Evolutionary conservation across 1,140 invertebrate species (phyloP), one percentile per base, ranked within the genome.

Genomic region (Heterodera schachtii): DNA sequence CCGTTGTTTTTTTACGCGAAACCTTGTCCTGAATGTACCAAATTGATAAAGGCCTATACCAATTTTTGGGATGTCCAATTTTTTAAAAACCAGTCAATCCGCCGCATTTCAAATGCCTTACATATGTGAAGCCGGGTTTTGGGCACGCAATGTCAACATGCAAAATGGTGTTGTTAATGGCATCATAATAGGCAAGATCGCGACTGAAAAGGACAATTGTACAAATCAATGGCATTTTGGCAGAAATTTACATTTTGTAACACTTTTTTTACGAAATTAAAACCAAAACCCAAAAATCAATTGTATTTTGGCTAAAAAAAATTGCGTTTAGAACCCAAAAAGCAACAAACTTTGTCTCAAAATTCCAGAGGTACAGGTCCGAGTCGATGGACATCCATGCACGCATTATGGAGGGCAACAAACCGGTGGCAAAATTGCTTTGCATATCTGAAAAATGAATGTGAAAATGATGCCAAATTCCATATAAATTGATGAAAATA

Each of bases 321-420:
- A n/a, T n/a, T n/a, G n/a, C n/a, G n/a, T n/a, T n/a, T n/a, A 31
- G 31, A 43, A 81, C 57, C 11, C 13, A 81, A 41, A 57, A 66
- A 31, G 7, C 83, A 86, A 87, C 76, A 46, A 90, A 93, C 93
- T 93, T 94, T 92, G 95, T 93, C 91, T 96, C 94, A 92, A 95
- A 97, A 67, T 94, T 94, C 96, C 96, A 98, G 2, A 98, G 93
- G 92, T 97, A 99, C 85, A 99, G 95, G 91, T 98, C 95, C 88
- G 95, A 97, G 89, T 99, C 97, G 87, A 99, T 95, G 44, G 96
- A 95, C 31, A 99, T 90, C 96, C 96, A 99, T 0, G 96, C 96
- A 89, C 97, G 92, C 46, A 94, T 94, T 84, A 99, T 97, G 90
- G 97, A 95, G 79, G 96, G 94, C 91, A 98, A 97, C 7, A 98